Conservation (phyloP, 2,113 vertebrate genomes). For the Fregata magnificens region DNA sequence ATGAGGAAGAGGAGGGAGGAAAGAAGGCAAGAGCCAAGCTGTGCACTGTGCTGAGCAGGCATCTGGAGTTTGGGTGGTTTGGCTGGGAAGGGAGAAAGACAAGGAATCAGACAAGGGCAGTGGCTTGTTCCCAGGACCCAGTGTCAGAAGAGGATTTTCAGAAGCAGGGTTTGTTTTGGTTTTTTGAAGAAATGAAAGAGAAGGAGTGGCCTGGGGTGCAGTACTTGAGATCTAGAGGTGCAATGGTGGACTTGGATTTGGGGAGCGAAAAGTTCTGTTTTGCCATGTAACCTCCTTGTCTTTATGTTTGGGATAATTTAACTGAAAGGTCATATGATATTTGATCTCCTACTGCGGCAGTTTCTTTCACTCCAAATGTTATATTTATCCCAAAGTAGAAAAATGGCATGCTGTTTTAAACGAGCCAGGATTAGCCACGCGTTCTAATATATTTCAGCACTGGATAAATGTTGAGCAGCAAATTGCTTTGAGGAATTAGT, state of each 20-base stretch:
- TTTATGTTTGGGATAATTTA: not conserved
- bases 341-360: not conserved
- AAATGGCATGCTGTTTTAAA: constrained; percentile 4
- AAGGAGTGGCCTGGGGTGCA: not conserved
- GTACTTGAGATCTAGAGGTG: not conserved
- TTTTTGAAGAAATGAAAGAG: not conserved
- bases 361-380: not conserved
- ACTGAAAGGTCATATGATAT: not conserved
- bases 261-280: not conserved
- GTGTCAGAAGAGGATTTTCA: not conserved
- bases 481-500: constrained; percentile 46
- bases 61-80: not conserved
- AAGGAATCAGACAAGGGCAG: not conserved
- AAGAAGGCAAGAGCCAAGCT: not conserved
- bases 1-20: not conserved
- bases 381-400: not conserved
- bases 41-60: not conserved
- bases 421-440: not conserved
- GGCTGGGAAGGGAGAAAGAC: not conserved
- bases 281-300: not conserved
- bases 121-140: not conserved
- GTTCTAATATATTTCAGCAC: not conserved
- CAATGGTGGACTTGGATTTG: not conserved
- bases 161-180: not conserved
- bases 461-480: constrained; percentile 37